These are phyloP conservation scores for Monarcha castaneiventris DNA, from an alignment of 2,113 vertebrate species.

Conservation along the genomic window DNA sequence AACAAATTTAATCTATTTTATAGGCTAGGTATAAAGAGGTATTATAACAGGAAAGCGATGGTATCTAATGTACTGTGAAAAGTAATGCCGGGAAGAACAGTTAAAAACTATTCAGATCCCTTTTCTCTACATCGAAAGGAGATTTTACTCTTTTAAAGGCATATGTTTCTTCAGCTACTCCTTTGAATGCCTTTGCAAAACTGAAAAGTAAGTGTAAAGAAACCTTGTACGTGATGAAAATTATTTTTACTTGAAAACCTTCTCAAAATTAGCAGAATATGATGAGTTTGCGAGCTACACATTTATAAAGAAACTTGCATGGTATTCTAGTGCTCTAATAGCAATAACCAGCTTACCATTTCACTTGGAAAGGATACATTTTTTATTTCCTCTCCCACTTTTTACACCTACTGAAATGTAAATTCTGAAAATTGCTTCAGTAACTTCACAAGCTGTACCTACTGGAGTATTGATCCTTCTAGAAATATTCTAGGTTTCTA, in stretches of 20 bases:
- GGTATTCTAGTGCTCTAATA: background rate
- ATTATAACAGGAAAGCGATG: background rate
- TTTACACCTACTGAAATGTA: background rate
- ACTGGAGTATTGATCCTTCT: background rate
- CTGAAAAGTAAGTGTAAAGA: background rate
- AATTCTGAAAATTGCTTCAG: background rate
- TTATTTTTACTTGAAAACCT: background rate
- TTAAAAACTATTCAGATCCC: background rate
- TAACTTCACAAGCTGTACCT: background rate
- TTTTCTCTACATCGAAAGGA: background rate
- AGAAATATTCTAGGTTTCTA: background rate
- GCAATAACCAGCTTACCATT: background rate
- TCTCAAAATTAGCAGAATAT: background rate
- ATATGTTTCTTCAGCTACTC: background rate
- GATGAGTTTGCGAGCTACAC: background rate
- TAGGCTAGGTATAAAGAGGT: background rate
- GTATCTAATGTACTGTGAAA: slow-evolving; percentile 17
- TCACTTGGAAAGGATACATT: background rate
- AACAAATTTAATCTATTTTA: slow-evolving; percentile 28
- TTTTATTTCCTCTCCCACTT: background rate
- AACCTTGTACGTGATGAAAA: background rate
- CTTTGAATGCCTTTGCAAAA: background rate
- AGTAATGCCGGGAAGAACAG: background rate
- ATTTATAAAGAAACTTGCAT: background rate
- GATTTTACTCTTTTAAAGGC: background rate